Evolutionary conservation across 2,888 invertebrate genomes (phyloP), one percentile per base, ranked within the genome.

Genomic region (Napeogenes sylphis): DNA sequence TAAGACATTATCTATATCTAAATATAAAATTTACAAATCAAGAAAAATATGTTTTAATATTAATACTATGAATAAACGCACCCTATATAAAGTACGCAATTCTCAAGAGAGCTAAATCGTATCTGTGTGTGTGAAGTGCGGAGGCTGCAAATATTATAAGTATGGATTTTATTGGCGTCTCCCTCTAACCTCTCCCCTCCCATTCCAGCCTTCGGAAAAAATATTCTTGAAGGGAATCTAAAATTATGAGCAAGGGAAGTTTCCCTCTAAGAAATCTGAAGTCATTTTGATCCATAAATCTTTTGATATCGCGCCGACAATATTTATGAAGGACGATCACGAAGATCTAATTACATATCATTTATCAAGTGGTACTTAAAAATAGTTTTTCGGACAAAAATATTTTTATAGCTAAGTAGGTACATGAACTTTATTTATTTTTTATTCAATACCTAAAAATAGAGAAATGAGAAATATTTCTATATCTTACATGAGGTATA

Each of bases 111-210:
- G 82, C 81, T 87, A 86, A 88, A 85, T 85, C 86, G 85, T 46
- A 70, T 78, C 79, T 85, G 88, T 87, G 90, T 74, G 86, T 78
- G 84, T 79, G 77, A 79, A 75, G 80, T 80, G 83, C 80, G 87
- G 83, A 86, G 87, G 84, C 87, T 87, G 88, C 90, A 89, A 90
- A 90, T 90, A 90, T 90, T 88, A 90, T 88, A 90, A 90, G 90
- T 90, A 90, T 90, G 89, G 90, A 90, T 90, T 90, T 89, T 89
- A 82, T 83, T 76, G 77, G 74, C 75, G 68, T 86, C 84, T 76
- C 84, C 69, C 75, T 86, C 84, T 72, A 70, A 71, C 83, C 67
- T 64, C 63, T 61, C 68, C 65, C 65, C 73, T 83, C 82, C 80
- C 82, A 75, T 76, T 82, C 80, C 71, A 70, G 65, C 78, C 73